Evolutionary conservation across 2,888 invertebrate genomes (phyloP), one percentile per base, ranked within the genome.

Genomic region (Pterostichus niger): DNA sequence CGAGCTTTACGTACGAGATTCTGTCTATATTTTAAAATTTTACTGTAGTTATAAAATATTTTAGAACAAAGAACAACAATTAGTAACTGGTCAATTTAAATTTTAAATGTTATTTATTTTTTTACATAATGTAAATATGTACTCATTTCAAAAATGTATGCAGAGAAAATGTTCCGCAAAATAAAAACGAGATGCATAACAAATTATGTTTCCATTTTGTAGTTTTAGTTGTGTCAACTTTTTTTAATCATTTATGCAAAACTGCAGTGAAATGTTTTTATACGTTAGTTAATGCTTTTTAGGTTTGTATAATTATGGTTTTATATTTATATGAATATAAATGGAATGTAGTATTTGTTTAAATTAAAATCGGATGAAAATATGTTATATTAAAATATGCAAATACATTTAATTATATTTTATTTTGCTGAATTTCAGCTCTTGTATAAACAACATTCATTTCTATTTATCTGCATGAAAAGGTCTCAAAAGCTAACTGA

Each of bases 201-300:
- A 49, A 56, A 17, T 56, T 56, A 15, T 56, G 56, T 24, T 40
- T 56, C 1, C 17, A 56, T 56, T 56, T 56, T 17, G 17, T 13
- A 56, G 56, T 17, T 61, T 61, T 31, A 61, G 31, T 49, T 49
- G n/a, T 11, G 49, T 49, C 11, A 49, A 49, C 49, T 13, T 49
- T 49, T 49, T 49, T 49, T 49, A 49, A 49, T 61, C 33, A 61
- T 31, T 24, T 31, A 61, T 61, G 24, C 11, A 61, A 61, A 61
- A 61, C 24, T 61, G 59, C 33, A 7, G 59, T 31, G 9, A 33
- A 61, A 61, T 61, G 24, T 61, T 61, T 61, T 61, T 61, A 33
- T 49, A 49, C 11, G 59, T 61, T 33, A 61, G 49, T 49, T 61
- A 33, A 61, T 61, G 33, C 11, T 24, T 61, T 24, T 24, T 33